These are phyloP conservation scores for Neoarius graeffei DNA, from an alignment of 2,113 vertebrate genomes.

Conservation along the genomic window DNA sequence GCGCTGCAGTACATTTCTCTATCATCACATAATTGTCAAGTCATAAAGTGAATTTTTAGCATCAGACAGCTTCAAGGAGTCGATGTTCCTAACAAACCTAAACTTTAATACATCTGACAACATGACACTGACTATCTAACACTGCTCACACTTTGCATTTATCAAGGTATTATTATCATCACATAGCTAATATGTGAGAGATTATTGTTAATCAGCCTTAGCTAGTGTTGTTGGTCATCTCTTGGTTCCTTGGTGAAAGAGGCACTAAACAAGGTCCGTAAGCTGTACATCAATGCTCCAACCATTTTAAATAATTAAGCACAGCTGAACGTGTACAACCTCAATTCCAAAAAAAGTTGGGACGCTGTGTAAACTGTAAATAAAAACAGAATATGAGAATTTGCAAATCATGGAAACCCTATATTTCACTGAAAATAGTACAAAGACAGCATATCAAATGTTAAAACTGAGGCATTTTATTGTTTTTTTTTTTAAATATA, in stretches of 20 bases:
- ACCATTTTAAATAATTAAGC: background rate
- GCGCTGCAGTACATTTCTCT: background rate
- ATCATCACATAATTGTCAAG: background rate
- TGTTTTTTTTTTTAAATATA: no score
- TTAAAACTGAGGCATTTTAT: no score
- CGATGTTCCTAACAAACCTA: background rate
- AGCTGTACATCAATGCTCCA: background rate
- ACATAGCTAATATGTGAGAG: no score
- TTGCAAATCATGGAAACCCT: no score
- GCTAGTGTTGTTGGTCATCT: background rate
- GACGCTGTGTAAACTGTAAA: no score
- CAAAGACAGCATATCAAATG: no score
- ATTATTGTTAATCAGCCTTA: background rate
- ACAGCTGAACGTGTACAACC: background rate
- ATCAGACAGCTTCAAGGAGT: background rate
- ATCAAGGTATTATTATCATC: background rate
- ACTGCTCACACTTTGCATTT: background rate
- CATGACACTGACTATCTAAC: background rate
- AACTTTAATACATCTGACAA: background rate
- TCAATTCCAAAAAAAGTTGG: no score
- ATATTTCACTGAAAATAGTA: no score
- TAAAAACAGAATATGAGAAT: no score
- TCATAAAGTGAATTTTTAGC: background rate
- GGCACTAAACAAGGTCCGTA: background rate
- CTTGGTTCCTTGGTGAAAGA: background rate